A percentile compares a stretch with the other conserved stretches of the same genome.
These are phyloP conservation scores for Kuschelorhynchus macadamiae DNA, from an alignment of 2,888 invertebrate species.

Conservation along the genomic window DNA sequence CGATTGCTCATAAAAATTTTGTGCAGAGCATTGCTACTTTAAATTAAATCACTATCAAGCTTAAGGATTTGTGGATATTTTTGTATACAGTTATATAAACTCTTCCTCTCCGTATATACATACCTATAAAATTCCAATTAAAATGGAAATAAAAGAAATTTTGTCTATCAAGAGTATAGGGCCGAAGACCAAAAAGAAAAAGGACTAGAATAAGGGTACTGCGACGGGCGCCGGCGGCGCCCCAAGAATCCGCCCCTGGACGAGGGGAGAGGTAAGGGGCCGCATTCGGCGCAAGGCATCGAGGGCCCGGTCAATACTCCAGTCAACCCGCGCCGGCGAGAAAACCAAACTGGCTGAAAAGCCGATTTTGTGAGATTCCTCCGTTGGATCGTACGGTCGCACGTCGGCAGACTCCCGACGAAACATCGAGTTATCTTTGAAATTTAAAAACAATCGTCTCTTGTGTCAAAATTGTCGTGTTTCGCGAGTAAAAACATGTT, in stretches of 20 bases:
- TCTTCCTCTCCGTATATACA: too few species aligned
- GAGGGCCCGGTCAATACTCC: slow-evolving; percentile 58
- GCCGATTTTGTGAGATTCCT: slow-evolving; percentile 43
- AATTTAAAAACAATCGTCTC: slow-evolving; percentile 24
- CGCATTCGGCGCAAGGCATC: slow-evolving; percentile 57
- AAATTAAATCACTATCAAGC: too few species aligned
- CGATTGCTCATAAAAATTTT: too few species aligned
- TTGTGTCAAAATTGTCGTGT: slow-evolving; percentile 25
- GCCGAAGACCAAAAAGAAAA: slow-evolving; percentile 11
- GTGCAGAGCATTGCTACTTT: too few species aligned
- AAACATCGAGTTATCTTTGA: slow-evolving; percentile 23
- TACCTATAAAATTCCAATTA: too few species aligned
- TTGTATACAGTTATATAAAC: too few species aligned
- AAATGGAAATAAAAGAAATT: too few species aligned
- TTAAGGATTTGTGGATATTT: too few species aligned
- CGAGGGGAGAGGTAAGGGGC: slow-evolving; percentile 49
- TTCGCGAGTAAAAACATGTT: slow-evolving; percentile 32
- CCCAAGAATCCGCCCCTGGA: slow-evolving; percentile 47
- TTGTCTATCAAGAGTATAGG: slow-evolving; percentile 2
- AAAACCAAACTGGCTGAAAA: slow-evolving; percentile 43
- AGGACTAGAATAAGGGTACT: background rate
- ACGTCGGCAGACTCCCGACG: slow-evolving; percentile 32
- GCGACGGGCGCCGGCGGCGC: slow-evolving; percentile 16
- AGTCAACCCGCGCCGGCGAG: slow-evolving; percentile 48
- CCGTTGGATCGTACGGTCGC: slow-evolving; percentile 41